Percentiles rank a stretch among this genome's conserved stretches.
Conservation (phyloP, 2,888 invertebrate species). For the Thalpophila matura region DNA sequence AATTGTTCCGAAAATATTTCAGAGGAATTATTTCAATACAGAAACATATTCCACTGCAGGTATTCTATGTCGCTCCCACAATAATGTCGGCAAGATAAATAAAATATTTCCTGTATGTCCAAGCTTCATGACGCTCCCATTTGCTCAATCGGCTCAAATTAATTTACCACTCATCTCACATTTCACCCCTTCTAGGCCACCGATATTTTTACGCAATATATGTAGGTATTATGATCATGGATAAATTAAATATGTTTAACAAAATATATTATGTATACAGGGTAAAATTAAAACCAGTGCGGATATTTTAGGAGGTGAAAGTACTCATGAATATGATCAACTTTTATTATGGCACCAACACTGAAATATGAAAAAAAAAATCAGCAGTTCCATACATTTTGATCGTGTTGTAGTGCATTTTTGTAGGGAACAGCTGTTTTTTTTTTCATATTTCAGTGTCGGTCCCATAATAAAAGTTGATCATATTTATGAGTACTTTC, state of each 20-base stretch:
- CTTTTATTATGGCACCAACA: no score
- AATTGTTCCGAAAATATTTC: conserved; percentile 18
- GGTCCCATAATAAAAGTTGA: no score
- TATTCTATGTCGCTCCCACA: conserved; percentile 45
- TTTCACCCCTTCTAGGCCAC: conserved; percentile 63
- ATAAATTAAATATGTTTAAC: conserved; percentile 37
- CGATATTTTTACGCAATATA: conserved; percentile 40
- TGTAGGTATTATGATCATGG: conserved; percentile 31
- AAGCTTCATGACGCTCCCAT: conserved; percentile 32
- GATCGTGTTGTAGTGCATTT: no score
- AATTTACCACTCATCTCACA: conserved; percentile 58
- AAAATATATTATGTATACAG: conserved; percentile 42
- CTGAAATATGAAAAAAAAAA: no score
- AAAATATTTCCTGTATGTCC: conserved; percentile 33
- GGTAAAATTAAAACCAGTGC: no score
- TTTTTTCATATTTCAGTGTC: no score
- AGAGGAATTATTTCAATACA: conserved; percentile 14
- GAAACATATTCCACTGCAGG: conserved; percentile 27
- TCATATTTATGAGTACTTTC: no score
- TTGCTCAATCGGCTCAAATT: conserved; percentile 37
- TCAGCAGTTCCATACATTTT: no score
- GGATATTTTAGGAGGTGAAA: no score
- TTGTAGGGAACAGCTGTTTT: no score
- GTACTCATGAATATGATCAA: no score
- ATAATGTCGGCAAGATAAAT: conserved; percentile 44